Evolutionary conservation across 2,797 vertebrate genomes (phyloP).

Genomic region (Lacerta bilineata): DNA sequence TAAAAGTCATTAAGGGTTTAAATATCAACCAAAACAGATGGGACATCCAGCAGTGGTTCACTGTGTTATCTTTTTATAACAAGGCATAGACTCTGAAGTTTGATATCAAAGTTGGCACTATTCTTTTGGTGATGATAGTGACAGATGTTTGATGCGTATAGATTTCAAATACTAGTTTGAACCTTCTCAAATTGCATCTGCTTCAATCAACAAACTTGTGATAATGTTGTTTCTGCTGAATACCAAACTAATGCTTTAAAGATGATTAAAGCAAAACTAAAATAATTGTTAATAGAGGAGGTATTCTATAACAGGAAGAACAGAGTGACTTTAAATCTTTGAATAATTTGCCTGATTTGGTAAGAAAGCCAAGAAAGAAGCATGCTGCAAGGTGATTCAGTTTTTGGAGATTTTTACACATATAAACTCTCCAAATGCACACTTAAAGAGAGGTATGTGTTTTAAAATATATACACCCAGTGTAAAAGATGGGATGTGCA

Average conservation of each 20-base stretch:
- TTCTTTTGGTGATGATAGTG: constrained; percentile 52
- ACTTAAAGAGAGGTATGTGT: not conserved
- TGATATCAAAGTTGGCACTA: constrained; percentile 55
- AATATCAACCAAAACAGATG: constrained; percentile 49
- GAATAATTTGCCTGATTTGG: constrained; percentile 28
- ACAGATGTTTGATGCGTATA: constrained; percentile 56
- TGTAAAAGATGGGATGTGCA: not conserved
- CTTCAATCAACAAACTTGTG: constrained; percentile 53
- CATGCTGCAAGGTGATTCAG: not conserved
- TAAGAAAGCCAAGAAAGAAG: not conserved
- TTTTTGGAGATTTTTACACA: constrained; percentile 32
- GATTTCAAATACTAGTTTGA: constrained; percentile 58
- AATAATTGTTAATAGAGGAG: constrained; percentile 26
- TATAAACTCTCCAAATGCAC: not conserved
- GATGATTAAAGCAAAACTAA: constrained; percentile 42
- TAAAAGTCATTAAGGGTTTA: not conserved
- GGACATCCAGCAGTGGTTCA: constrained; percentile 49
- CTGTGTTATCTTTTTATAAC: constrained; percentile 36
- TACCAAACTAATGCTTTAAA: constrained; percentile 32
- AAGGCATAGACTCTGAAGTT: constrained; percentile 41
- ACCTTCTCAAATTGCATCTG: constrained; percentile 51
- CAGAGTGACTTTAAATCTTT: constrained; percentile 18
- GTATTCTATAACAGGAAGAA: not conserved
- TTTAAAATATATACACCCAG: not conserved
- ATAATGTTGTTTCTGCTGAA: constrained; percentile 42